Evolutionary conservation across 2,888 invertebrate genomes (phyloP).

Genomic region (Drosophila emarginata): DNA sequence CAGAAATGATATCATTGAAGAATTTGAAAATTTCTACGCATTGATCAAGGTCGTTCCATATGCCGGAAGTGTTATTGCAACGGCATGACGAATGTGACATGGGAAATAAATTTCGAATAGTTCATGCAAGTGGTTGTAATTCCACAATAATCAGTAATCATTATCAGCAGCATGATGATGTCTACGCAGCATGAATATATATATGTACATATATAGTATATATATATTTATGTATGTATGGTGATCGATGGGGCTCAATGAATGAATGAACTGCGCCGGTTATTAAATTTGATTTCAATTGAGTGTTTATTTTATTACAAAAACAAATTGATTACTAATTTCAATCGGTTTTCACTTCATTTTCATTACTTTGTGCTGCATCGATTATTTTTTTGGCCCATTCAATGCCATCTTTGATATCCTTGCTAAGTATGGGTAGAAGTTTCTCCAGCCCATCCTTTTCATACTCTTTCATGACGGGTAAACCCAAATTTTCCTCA

Average conservation of each 20-base stretch:
- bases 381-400: neutral
- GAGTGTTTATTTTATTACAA: neutral
- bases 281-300: slow-evolving; percentile 1
- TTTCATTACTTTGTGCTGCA: neutral
- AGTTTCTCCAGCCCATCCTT: neutral
- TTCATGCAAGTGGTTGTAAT: slow-evolving; percentile 22
- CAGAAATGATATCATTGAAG: neutral
- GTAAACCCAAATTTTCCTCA: slow-evolving; percentile 5
- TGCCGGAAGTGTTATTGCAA: slow-evolving; percentile 1
- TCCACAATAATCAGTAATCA: slow-evolving; percentile 44
- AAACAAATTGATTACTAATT: neutral
- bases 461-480: neutral
- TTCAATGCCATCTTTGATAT: neutral
- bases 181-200: slow-evolving; percentile 46
- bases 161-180: slow-evolving; percentile 58
- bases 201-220: slow-evolving; percentile 9
- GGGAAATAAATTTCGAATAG: slow-evolving; percentile 13
- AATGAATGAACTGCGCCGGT: slow-evolving; percentile 6
- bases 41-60: neutral
- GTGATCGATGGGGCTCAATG: neutral
- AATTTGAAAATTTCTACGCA: neutral
- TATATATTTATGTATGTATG: slow-evolving; percentile 1
- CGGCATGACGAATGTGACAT: slow-evolving; percentile 27
- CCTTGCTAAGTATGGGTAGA: neutral
- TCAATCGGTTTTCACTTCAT: neutral